These are phyloP conservation scores for Limnephilus auricula DNA, from an alignment of 2,888 invertebrate genomes.

Conservation along the genomic window DNA sequence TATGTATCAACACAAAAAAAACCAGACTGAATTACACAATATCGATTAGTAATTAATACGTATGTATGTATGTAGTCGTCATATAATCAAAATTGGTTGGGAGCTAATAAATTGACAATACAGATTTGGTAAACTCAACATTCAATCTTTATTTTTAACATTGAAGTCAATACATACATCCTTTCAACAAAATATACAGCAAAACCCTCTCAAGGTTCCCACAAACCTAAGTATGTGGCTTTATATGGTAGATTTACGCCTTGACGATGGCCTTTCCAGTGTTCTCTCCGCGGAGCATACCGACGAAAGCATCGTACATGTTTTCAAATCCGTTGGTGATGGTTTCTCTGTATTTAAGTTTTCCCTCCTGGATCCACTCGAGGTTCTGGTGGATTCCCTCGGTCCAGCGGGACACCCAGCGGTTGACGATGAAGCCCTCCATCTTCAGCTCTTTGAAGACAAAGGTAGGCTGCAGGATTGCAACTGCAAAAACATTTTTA, in stretches of 20 bases:
- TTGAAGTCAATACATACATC: background rate
- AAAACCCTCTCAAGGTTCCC: too few relatives aligned
- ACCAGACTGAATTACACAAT: background rate
- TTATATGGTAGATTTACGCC: slow-evolving; percentile 71
- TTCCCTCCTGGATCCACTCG: slow-evolving; percentile 83
- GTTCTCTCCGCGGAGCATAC: slow-evolving; percentile 82
- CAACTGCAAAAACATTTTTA: slow-evolving; percentile 67
- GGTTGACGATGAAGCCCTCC: slow-evolving; percentile 80
- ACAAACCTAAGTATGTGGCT: background rate
- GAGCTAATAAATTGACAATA: background rate
- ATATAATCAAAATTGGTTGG: background rate
- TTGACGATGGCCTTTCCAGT: slow-evolving; percentile 85
- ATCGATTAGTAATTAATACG: background rate
- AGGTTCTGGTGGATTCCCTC: slow-evolving; percentile 82
- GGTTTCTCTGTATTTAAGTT: slow-evolving; percentile 84
- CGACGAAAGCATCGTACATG: slow-evolving; percentile 83
- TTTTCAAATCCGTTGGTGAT: slow-evolving; percentile 85
- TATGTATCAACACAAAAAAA: background rate
- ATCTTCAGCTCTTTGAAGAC: slow-evolving; percentile 79
- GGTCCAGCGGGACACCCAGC: slow-evolving; percentile 79
- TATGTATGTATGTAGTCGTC: background rate
- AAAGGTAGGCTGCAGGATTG: slow-evolving; percentile 77
- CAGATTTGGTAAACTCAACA: background rate
- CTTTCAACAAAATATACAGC: background rate
- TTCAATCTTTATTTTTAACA: background rate